Evolutionary conservation across 2,113 vertebrate species (phyloP).

Genomic region (Caranx ignobilis): DNA sequence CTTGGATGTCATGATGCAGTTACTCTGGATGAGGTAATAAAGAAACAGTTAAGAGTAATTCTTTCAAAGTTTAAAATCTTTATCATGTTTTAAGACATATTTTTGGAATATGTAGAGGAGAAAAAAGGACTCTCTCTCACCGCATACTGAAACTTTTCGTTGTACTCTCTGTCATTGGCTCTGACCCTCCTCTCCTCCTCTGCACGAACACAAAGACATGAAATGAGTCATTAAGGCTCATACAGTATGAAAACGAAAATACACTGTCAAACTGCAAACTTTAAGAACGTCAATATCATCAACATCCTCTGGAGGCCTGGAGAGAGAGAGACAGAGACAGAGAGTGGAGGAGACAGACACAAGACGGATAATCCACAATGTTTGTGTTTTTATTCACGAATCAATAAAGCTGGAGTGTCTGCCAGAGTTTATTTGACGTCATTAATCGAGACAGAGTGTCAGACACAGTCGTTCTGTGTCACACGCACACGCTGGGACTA

Average conservation of each 20-base stretch:
- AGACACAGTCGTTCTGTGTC: constrained; percentile 13
- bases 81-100: not conserved
- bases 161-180: constrained; percentile 93
- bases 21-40: constrained; percentile 83
- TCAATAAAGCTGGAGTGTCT: constrained; percentile 32
- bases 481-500: not conserved
- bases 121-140: constrained; percentile 80
- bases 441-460: not conserved
- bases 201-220: constrained; percentile 70
- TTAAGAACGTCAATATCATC: constrained; percentile 2
- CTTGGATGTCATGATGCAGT: constrained; percentile 97
- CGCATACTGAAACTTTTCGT: constrained; percentile 95
- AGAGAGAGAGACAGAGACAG: not conserved
- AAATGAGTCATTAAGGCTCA: constrained; percentile 12
- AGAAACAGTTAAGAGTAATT: not conserved
- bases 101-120: not conserved
- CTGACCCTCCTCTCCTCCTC: constrained; percentile 93
- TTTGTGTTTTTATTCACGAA: constrained; percentile 33
- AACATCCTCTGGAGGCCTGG: not conserved
- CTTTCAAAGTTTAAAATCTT: not conserved
- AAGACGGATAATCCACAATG: not conserved
- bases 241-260: not conserved
- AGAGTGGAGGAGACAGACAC: constrained; percentile 8
- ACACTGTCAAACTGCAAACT: not conserved
- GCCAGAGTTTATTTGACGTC: constrained; percentile 10